Base-by-base conservation (phyloP, 2,113 vertebrate species). In the Corythoichthys intestinalis region DNA sequence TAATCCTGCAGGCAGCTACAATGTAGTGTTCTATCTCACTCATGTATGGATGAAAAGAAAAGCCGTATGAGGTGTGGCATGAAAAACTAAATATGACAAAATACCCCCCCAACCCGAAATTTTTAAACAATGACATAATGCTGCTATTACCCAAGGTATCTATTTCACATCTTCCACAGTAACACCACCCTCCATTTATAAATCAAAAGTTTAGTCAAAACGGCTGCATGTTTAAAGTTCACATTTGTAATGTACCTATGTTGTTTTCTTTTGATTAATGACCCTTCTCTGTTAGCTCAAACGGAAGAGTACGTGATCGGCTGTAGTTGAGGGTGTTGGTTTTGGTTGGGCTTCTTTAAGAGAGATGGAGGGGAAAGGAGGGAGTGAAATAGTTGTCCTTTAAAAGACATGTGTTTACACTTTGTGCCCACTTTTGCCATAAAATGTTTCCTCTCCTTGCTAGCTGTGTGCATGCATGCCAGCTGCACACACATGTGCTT, bases 321-420 rank as follows among this genome's bases (percentile, higher is more conserved):
- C 70, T 67, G 79, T 47, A 38, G 44, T 44, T 20, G 7, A 65
- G 57, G 57, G 38, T 57, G 44, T 69, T 47, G 49, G 53, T 68
- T 71, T 68, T 49, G 62, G 75, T 69, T 56, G 61, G 69, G 73
- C 70, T 64, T 77, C 67, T 68, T 66, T 85, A 35, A 38, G 71
- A 72, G 81, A 77, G 74, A 75, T 71, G 72, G 83, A 73, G 78
- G 69, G 69, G 67, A 78, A 72, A 20, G 75, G 75, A 72, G 66
- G 76, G 71, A 80, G 76, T 71, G 60, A 71, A 83, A 81, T 81
- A 74, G 75, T 77, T 80, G 67, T 84, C 73, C 79, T 83, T 88
- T 88, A 68, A 87, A 84, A 85, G 75, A 87, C 88, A 89, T 84
- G 75, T 90, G 88, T 89, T 89, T 88, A 89, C 83, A 88, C 85